phyloP scores from a whole-genome alignment of 1,140 invertebrate genomes.

The Aphaenogaster rudis region DNA sequence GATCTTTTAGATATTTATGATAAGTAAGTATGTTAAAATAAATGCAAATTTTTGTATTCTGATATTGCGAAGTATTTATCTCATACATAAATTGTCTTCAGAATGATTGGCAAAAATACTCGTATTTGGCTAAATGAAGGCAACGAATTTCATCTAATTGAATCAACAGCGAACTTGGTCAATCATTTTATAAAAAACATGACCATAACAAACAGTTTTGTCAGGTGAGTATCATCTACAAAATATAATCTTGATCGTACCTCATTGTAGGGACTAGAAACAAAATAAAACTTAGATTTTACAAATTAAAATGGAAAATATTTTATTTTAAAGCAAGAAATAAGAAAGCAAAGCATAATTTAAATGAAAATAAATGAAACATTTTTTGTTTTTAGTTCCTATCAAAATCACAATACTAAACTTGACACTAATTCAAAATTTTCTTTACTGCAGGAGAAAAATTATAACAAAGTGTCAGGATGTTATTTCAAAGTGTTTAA shows the following conservation, averaged over 20 bases:
- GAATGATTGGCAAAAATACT: constrained; percentile 92
- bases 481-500: constrained; percentile 90
- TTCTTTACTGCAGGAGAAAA: constrained; percentile 86
- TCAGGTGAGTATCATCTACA: constrained; percentile 85
- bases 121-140: constrained; percentile 92
- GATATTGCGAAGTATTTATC: background rate
- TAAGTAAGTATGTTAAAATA: constrained; percentile 86
- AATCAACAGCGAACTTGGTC: constrained; percentile 90
- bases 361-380: constrained; percentile 75
- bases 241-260: constrained; percentile 9
- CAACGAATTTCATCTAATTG: constrained; percentile 92
- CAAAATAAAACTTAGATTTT: constrained; percentile 57
- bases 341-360: constrained; percentile 45
- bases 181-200: constrained; percentile 88
- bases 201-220: constrained; percentile 86
- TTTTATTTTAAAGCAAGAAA: constrained; percentile 67
- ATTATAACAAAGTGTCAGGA: constrained; percentile 90
- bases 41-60: background rate
- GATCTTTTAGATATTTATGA: constrained; percentile 92
- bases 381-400: background rate
- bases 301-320: constrained; percentile 76
- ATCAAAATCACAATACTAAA: background rate
- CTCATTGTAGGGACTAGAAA: constrained; percentile 43
- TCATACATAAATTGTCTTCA: constrained; percentile 76
- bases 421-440: constrained; percentile 57